Conservation (phyloP, 1,140 invertebrate genomes). For the Drosophila quadrilineata region DNA sequence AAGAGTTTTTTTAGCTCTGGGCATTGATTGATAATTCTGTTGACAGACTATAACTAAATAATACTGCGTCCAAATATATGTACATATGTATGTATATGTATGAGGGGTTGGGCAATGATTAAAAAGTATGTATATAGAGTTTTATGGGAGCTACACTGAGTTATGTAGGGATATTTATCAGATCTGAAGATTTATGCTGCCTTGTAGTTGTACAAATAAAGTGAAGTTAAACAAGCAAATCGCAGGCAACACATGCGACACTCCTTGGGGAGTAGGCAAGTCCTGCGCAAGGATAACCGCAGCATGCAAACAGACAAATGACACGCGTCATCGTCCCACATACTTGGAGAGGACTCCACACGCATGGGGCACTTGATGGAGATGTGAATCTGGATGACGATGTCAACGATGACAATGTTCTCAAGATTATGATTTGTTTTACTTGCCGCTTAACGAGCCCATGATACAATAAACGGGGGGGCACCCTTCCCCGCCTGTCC, state of each 20-base stretch:
- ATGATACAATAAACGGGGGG: slow-evolving; percentile 59
- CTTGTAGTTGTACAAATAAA: slow-evolving; percentile 44
- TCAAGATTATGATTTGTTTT: slow-evolving; percentile 78
- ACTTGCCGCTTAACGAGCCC: slow-evolving; percentile 65
- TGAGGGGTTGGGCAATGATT: neutral
- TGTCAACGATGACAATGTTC: no score
- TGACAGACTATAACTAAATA: slow-evolving; percentile 12
- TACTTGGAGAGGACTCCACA: slow-evolving; percentile 12
- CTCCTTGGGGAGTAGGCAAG: neutral
- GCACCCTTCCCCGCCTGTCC: neutral
- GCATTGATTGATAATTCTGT: slow-evolving; percentile 42
- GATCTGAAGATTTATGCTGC: slow-evolving; percentile 51
- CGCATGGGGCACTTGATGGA: slow-evolving; percentile 22
- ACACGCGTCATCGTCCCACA: slow-evolving; percentile 71
- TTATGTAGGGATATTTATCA: slow-evolving; percentile 1
- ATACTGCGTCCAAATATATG: neutral
- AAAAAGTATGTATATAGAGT: neutral
- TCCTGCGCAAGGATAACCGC: slow-evolving; percentile 19
- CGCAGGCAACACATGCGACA: slow-evolving; percentile 37
- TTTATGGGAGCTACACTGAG: no score
- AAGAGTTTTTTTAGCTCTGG: slow-evolving; percentile 6
- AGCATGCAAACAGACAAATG: slow-evolving; percentile 63
- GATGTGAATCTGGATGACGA: no score
- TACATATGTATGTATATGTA: neutral
- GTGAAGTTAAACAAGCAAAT: slow-evolving; percentile 52